Base-by-base conservation (phyloP, 2,888 invertebrate species). In the Synergus japonicus region DNA sequence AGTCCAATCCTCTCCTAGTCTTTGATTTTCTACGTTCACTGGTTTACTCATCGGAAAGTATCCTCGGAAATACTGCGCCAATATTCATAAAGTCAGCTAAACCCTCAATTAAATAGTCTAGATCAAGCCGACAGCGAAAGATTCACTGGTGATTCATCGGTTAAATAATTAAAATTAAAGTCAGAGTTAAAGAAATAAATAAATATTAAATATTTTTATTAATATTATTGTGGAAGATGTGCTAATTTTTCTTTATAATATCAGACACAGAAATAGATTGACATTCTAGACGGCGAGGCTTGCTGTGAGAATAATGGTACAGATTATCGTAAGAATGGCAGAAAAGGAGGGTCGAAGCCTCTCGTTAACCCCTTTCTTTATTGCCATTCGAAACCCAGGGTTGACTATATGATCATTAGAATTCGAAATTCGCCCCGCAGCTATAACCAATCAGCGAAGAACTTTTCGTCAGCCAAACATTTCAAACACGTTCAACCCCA, bases 301-400 rank as follows among this genome's bases (percentile, higher is more conserved):
- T n/a, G 37, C 69, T 46, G 29, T 37, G 69, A 54, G 69, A 73
- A 73, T 73, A 49, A 73, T 73, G 37, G 37, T 37, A 37, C 29
- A 49, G 69, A 73, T 73, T 73, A 73, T 73, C 69, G 69, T 73
- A 49, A 73, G 69, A 73, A 73, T 73, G 69, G 22, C 15, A 73
- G 15, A 15, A 73, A 73, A 54, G 49, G n/a, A 49, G 69, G 69
- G 69, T 44, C 22, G 29, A 49, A 69, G 18, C 46, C 49, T 73
- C 54, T 73, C 69, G 69, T 73, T 73, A 73, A 49, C 69, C 69
- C 69, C 29, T 73, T 73, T 73, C 69, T 73, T 73, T 46, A 73
- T 54, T 73, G 49, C 69, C 15, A 73, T 73, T 73, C n/a, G 37
- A 73, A 73, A 49, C 69, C 49, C 49, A 15, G 49, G 67, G 43